phyloP scores from a whole-genome alignment of 1,140 invertebrate species.

The Drosophila arawakana region DNA sequence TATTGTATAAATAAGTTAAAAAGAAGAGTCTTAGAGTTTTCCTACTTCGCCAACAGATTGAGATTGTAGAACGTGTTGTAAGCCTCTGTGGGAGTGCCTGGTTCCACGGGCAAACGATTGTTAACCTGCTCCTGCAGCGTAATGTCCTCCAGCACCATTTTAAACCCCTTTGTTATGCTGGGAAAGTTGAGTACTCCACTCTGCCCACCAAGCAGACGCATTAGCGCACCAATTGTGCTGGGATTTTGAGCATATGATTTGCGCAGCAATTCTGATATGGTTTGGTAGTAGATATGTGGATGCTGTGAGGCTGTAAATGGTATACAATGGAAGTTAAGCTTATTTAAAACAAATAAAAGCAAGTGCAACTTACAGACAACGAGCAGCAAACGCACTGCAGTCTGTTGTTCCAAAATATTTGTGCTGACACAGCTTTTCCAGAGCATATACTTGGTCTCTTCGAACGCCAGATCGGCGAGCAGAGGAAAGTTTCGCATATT shows the following conservation, averaged over 20 bases:
- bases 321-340: background rate
- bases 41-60: conserved; percentile 68
- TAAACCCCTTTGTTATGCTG: conserved; percentile 84
- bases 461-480: conserved; percentile 69
- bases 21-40: background rate
- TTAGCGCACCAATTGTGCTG: conserved; percentile 84
- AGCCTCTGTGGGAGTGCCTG: conserved; percentile 61
- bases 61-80: conserved; percentile 79
- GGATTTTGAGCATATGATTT: conserved; percentile 68
- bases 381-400: conserved; percentile 84
- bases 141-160: conserved; percentile 84
- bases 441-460: conserved; percentile 75
- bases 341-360: background rate
- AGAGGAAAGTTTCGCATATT: conserved; percentile 73
- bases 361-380: conserved; percentile 71
- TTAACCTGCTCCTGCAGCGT: conserved; percentile 76
- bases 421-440: conserved; percentile 78
- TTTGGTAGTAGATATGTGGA: conserved; percentile 80
- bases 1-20: background rate
- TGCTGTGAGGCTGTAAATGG: conserved; percentile 72
- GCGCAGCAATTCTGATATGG: conserved; percentile 74
- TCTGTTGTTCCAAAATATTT: conserved; percentile 84
- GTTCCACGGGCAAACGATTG: conserved; percentile 56
- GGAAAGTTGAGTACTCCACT: conserved; percentile 85
- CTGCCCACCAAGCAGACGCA: conserved; percentile 85